These are phyloP conservation scores for Pollenia griseotomentosa DNA, from an alignment of 2,888 invertebrate species.

Conservation along the genomic window DNA sequence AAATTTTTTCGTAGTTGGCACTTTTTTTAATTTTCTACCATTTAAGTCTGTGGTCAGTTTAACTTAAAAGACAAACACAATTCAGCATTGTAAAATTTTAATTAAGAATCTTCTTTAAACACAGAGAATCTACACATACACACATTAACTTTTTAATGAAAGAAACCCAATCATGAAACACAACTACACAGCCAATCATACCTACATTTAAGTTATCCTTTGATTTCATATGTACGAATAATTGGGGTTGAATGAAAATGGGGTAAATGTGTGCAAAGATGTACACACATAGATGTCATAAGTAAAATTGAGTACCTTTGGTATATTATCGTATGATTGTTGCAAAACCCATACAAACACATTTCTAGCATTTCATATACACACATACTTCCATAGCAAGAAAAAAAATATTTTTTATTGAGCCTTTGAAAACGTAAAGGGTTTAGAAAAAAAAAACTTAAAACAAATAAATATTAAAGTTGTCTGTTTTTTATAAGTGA, in stretches of 20 bases:
- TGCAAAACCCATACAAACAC: background rate
- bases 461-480: background rate
- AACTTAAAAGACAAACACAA: constrained; percentile 50
- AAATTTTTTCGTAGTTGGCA: background rate
- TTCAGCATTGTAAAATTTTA: constrained; percentile 57
- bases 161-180: constrained; percentile 34
- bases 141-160: constrained; percentile 9
- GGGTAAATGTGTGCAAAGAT: background rate
- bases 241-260: background rate
- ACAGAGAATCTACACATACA: constrained; percentile 10
- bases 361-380: background rate
- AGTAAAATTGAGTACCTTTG: too few relatives aligned
- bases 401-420: background rate
- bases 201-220: background rate
- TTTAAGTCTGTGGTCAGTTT: constrained; percentile 50
- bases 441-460: background rate
- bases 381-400: too few relatives aligned
- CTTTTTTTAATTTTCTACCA: constrained; percentile 27
- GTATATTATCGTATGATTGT: too few relatives aligned
- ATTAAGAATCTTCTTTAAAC: constrained; percentile 57
- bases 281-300: background rate
- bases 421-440: background rate
- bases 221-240: constrained; percentile 9
- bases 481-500: background rate
- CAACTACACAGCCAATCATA: background rate